phyloP scores from a whole-genome alignment of 2,888 invertebrate species.

The Cephus pulcher region DNA sequence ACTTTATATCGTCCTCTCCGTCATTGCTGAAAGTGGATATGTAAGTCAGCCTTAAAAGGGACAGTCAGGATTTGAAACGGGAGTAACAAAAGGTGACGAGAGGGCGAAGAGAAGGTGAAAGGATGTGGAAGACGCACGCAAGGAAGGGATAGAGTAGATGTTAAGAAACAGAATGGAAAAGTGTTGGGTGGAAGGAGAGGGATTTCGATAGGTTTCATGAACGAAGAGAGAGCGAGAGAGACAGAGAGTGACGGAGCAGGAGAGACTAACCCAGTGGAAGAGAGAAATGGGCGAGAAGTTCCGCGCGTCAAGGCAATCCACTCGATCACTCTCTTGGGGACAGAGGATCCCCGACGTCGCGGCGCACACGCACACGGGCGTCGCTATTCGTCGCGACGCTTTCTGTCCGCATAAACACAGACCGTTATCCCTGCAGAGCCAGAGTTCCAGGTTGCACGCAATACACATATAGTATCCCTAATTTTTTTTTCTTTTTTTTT shows the following conservation, averaged over 20 bases:
- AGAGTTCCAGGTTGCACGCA: not conserved
- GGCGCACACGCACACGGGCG: not conserved
- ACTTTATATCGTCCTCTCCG: no score
- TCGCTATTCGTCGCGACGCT: not conserved
- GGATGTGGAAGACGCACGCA: conserved; percentile 5
- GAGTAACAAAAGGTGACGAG: no score
- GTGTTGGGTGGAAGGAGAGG: not conserved
- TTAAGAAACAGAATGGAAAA: conserved; percentile 3
- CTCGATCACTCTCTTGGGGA: conserved; percentile 37
- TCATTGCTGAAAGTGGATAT: no score
- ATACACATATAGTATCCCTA: not conserved
- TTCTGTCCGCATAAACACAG: not conserved
- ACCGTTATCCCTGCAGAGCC: not conserved
- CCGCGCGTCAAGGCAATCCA: conserved; percentile 28
- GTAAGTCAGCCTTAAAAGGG: no score
- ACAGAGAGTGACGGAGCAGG: conserved; percentile 7
- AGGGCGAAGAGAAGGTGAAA: conserved; percentile 11
- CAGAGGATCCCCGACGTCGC: conserved; percentile 9
- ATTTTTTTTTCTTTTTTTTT: not conserved
- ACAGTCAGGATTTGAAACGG: no score
- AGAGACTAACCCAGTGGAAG: not conserved
- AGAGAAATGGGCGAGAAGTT: conserved; percentile 14
- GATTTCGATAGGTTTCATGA: not conserved
- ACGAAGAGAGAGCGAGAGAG: not conserved
- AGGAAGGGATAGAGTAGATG: conserved; percentile 3